Base-by-base conservation (phyloP, 2,888 invertebrate genomes). In the Dusona sp. region DNA sequence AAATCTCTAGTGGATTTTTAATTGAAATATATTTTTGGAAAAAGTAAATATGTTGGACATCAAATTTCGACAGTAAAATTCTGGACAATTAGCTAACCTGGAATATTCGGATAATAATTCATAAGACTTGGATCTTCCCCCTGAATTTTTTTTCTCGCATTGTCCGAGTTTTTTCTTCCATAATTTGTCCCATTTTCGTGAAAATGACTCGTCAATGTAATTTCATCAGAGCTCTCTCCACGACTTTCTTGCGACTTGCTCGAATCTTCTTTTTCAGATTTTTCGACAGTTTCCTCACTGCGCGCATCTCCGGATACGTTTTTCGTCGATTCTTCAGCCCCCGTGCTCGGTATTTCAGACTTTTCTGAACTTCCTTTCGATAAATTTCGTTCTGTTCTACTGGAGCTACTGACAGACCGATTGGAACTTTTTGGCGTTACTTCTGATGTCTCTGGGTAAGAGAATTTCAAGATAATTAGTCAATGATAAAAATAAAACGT, bases 101-200 rank as follows among this genome's bases (percentile, higher is more conserved):
- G 93, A 36, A 93, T 85, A 61, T 91, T 91, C n/a, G 92, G 92
- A 88, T 91, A 90, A 81, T 88, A 89, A 61, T 86, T 91, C 64
- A 89, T 80, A n/a, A 84, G 75, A 29, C 70, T 75, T 16, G 70
- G 16, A 85, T 89, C 88, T 72, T 89, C 88, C n/a, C 89, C 74
- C 33, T 80, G 61, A 48, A 67, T 73, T 61, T 88, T 88, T 36
- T 87, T 88, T 78, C 85, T 89, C 38, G 87, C 83, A 6, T 89
- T 90, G 82, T 90, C 90, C 74, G 90, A 89, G 68, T 79, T 84
- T 57, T 87, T 81, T 79, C 61, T 80, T 82, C 86, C 87, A 82
- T 64, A 61, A 57, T 61, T 86, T 68, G 68, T 65, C 4, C 3
- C 68, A 19, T 70, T 33, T n/a, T 82, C 82, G 25, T 61, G 65